phyloP scores from a whole-genome alignment of 1,140 invertebrate species.

The Linepithema humile region DNA sequence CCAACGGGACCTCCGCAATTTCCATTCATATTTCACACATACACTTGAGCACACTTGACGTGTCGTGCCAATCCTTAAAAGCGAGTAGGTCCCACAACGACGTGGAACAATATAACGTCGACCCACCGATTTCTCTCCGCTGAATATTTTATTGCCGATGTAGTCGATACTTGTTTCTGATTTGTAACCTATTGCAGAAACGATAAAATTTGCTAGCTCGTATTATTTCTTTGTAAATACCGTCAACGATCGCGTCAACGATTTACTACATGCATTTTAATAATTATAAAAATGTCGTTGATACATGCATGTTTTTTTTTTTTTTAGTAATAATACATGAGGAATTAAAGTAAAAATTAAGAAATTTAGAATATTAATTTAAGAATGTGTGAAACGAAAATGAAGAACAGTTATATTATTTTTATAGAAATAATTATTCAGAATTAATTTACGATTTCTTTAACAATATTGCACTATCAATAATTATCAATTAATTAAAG shows the following conservation, averaged over 20 bases:
- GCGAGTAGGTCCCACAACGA: slow-evolving; percentile 63
- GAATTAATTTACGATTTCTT: background rate
- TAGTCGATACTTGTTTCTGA: slow-evolving; percentile 25
- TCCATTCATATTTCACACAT: slow-evolving; percentile 68
- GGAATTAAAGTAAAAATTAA: background rate
- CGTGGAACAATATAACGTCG: slow-evolving; percentile 65
- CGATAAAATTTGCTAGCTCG: too few species aligned
- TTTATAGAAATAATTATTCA: background rate
- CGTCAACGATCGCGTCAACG: too few species aligned
- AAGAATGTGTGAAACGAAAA: background rate
- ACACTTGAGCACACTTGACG: slow-evolving; percentile 49
- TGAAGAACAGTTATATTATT: background rate
- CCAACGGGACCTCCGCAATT: slow-evolving; percentile 63
- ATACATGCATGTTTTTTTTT: background rate
- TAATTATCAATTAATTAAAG: background rate
- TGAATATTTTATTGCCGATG: slow-evolving; percentile 34
- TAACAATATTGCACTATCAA: background rate
- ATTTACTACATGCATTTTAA: too few species aligned
- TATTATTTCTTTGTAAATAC: too few species aligned
- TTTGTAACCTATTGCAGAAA: slow-evolving; percentile 29
- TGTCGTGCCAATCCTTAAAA: slow-evolving; percentile 63
- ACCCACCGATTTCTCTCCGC: slow-evolving; percentile 9
- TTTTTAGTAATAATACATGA: background rate
- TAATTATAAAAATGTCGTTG: background rate
- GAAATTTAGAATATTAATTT: background rate